These are phyloP conservation scores for Papilio aristodemus DNA, from an alignment of 1,140 invertebrate species.

Conservation along the genomic window DNA sequence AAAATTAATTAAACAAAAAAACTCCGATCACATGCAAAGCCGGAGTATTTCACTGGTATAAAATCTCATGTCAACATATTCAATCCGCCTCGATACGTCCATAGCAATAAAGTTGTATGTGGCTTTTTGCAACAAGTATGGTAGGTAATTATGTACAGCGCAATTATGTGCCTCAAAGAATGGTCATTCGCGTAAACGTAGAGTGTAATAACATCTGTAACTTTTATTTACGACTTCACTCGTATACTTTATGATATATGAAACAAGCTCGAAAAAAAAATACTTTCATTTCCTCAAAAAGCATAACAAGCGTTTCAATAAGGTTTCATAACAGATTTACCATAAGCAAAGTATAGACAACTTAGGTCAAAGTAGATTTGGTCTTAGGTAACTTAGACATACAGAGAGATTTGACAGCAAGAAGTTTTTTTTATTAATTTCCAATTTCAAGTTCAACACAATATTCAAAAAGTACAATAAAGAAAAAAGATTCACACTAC, in stretches of 20 bases:
- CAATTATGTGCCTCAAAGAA: conserved; percentile 18
- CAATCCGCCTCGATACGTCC: neutral
- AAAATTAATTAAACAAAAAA: neutral
- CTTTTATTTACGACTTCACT: neutral
- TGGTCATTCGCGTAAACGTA: neutral
- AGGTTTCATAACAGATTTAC: no score
- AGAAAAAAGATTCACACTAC: no score
- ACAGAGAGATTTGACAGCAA: no score
- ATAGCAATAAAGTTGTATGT: conserved; percentile 26
- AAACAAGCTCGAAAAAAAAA: no score
- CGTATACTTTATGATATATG: neutral
- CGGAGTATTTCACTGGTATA: neutral
- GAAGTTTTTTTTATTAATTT: no score
- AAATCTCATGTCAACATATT: conserved; percentile 18
- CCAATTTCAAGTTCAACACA: no score
- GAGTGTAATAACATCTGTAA: neutral
- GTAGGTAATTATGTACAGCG: conserved; percentile 26
- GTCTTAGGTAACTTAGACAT: no score
- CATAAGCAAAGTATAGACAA: no score
- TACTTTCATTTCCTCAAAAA: no score
- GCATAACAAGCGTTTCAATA: no score
- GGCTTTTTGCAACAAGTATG: conserved; percentile 21
- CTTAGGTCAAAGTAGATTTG: no score
- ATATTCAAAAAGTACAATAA: no score
- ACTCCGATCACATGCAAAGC: neutral